phyloP scores from a whole-genome alignment of 2,888 invertebrate genomes.

The Furcula furcula region DNA sequence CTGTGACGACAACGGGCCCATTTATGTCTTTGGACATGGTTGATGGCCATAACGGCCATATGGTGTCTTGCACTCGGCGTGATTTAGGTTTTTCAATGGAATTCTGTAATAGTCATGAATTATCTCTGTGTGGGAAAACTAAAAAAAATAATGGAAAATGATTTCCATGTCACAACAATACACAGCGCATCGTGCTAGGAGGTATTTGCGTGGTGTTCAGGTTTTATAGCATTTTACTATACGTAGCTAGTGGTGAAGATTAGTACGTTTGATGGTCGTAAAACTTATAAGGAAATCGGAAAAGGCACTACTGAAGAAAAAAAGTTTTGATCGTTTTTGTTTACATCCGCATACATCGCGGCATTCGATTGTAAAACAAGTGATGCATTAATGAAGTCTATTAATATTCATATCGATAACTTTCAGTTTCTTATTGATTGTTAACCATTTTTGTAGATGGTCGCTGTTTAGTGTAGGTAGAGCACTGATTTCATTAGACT shows the following conservation, averaged over 20 bases:
- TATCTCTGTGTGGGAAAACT: constrained; percentile 53
- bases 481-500: constrained; percentile 9
- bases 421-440: constrained; percentile 15
- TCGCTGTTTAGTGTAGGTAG: constrained; percentile 19
- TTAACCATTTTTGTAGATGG: constrained; percentile 8
- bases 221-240: constrained; percentile 7
- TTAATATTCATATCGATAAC: constrained; percentile 17
- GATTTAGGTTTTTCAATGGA: constrained; percentile 62
- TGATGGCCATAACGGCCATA: constrained; percentile 73
- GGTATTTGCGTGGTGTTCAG: constrained; percentile 4
- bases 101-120: constrained; percentile 57
- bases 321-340: constrained; percentile 2
- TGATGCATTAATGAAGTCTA: constrained; percentile 4
- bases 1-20: constrained; percentile 79
- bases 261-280: constrained; percentile 27
- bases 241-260: constrained; percentile 13
- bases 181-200: constrained; percentile 5
- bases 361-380: constrained; percentile 7
- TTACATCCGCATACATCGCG: not conserved
- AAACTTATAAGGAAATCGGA: constrained; percentile 23
- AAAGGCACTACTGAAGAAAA: constrained; percentile 15
- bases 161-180: constrained; percentile 11
- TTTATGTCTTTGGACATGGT: constrained; percentile 79
- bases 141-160: constrained; percentile 17
- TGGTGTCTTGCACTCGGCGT: constrained; percentile 60